Conservation (phyloP, 2,888 invertebrate species). For the Ophion obscuratus region DNA sequence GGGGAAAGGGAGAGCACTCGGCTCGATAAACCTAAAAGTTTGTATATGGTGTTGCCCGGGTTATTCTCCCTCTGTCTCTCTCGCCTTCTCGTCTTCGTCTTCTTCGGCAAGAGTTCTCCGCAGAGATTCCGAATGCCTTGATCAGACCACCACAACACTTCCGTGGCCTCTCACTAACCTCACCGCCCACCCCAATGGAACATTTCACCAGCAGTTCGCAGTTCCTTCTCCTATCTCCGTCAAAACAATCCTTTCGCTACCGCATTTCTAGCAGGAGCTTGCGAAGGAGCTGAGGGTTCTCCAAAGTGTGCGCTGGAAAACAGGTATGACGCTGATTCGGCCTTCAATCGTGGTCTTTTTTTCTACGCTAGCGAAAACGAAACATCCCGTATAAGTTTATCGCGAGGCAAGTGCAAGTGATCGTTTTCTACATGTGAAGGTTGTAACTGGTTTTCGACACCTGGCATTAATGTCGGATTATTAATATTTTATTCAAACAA, state of each 20-base stretch:
- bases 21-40: slow-evolving; percentile 82
- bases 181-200: slow-evolving; percentile 37
- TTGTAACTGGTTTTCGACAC: not conserved
- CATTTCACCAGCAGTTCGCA: slow-evolving; percentile 57
- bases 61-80: slow-evolving; percentile 43
- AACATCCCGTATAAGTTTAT: slow-evolving; percentile 2
- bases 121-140: slow-evolving; percentile 60
- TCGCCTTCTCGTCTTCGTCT: slow-evolving; percentile 70
- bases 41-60: slow-evolving; percentile 76
- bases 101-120: slow-evolving; percentile 68
- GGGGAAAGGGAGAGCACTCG: slow-evolving; percentile 58
- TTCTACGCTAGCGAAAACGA: not conserved
- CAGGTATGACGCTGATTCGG: slow-evolving; percentile 13
- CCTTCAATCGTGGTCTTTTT: slow-evolving; percentile 1
- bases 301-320: slow-evolving; percentile 28
- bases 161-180: slow-evolving; percentile 17
- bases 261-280: slow-evolving; percentile 47
- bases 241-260: slow-evolving; percentile 67
- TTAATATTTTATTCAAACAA: too few relatives aligned
- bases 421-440: not conserved
- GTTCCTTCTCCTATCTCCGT: slow-evolving; percentile 57
- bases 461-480: not conserved
- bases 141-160: slow-evolving; percentile 52
- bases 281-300: slow-evolving; percentile 39
- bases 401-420: not conserved